Base-by-base conservation (phyloP, 2,888 invertebrate species). In the Mallateleia sp. region DNA sequence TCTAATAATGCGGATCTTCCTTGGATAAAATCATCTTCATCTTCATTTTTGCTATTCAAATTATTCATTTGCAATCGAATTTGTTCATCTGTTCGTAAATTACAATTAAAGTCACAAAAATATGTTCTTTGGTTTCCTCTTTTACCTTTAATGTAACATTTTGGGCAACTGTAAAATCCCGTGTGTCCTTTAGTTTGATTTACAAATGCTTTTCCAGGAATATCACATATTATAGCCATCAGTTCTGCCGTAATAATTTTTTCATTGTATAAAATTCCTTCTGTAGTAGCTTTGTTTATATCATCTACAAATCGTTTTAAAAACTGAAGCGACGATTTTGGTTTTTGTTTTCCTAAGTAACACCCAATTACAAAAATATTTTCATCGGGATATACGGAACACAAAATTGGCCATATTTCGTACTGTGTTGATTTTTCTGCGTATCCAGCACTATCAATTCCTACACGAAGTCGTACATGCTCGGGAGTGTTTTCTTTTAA, bases 371-470 rank as follows among this genome's bases (percentile, higher is more conserved):
- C n/a, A 47, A 79, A 69, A 20, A 79, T 60, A 5, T 58, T 8
- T 24, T 25, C 38, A 79, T 47, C 24, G 5, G 67, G 67, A 34
- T 58, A 47, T 9, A 79, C 15, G 14, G 50, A 47, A 25, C 60
- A 69, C 6, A 80, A 45, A 54, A 85, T 80, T 20, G 81, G 82
- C 82, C 82, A 86, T 25, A 86, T 52, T 28, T 86, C 81, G 15
- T 60, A 71, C 9, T 67, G 15, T 0, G 24, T n/a, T 3, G 67
- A 67, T 25, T 50, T 67, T 67, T 67, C 52, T 14, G 50, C 67
- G n/a, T 78, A 56, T 2, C 78, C 22, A 22, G 77, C 25, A 6
- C 82, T 78, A 54, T 86, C 82, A 38, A 71, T 71, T 20, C 79
- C 69, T 1, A 79, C 28, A 22, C 45, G n/a, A 18, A 66, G 15